A percentile compares a stretch with the other conserved stretches of the same genome.
Conservation (phyloP, 2,888 invertebrate species). For the Hydropsyche betteni region DNA sequence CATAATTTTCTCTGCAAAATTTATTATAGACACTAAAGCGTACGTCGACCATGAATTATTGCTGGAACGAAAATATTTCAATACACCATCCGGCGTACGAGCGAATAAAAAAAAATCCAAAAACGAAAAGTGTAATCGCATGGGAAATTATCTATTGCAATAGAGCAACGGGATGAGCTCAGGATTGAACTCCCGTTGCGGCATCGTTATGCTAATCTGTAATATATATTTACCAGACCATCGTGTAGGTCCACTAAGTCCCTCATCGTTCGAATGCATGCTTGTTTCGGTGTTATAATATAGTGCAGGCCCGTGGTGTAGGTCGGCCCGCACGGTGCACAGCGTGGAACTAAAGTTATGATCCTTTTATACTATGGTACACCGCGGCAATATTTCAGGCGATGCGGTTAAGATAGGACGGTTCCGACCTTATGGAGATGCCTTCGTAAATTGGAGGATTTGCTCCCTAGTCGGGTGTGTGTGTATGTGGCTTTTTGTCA, state of each 20-base stretch:
- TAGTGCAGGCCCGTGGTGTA: background rate
- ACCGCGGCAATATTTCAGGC: constrained; percentile 16
- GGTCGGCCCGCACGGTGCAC: background rate
- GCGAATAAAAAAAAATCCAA: background rate
- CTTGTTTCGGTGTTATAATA: background rate
- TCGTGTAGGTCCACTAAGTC: background rate
- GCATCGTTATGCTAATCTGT: constrained; percentile 2
- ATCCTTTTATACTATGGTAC: constrained; percentile 15
- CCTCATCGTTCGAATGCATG: background rate
- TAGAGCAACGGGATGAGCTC: background rate
- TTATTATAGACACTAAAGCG: no score
- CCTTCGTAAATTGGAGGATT: constrained; percentile 10
- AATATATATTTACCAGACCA: constrained; percentile 2
- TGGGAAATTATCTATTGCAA: constrained; percentile 5
- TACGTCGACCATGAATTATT: no score
- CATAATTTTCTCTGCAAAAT: no score
- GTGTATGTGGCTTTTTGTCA: no score
- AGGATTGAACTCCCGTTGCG: background rate
- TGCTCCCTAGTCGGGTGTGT: background rate
- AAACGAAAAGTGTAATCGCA: background rate
- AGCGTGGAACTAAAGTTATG: constrained; percentile 23
- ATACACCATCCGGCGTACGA: no score
- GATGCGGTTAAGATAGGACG: constrained; percentile 24
- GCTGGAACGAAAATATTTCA: no score
- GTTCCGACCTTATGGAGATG: constrained; percentile 13